These are phyloP conservation scores for Drosophila sp. DNA, from an alignment of 1,140 invertebrate genomes.

Conservation along the genomic window DNA sequence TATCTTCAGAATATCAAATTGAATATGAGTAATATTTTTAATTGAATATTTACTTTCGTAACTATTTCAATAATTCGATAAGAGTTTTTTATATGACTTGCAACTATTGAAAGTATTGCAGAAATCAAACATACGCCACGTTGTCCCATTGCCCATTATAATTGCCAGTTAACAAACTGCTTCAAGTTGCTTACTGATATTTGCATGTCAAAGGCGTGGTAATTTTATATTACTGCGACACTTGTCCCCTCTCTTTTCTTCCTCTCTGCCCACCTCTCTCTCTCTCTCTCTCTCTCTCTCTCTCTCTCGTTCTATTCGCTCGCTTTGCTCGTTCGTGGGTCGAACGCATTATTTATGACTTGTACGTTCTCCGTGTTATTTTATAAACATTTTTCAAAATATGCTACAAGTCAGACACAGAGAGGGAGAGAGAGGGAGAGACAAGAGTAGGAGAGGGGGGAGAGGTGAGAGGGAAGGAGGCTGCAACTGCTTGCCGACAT, in stretches of 20 bases:
- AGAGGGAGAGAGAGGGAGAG: not conserved
- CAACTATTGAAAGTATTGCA: not conserved
- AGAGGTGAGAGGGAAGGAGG: slow-evolving; percentile 17
- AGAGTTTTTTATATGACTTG: no score
- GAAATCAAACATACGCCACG: slow-evolving; percentile 46
- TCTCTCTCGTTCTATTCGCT: slow-evolving; percentile 7
- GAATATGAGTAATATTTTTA: no score
- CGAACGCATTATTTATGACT: slow-evolving; percentile 80
- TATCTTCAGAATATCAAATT: no score
- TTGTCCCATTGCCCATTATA: slow-evolving; percentile 20
- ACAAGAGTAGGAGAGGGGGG: not conserved
- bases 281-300: not conserved
- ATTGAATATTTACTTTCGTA: no score
- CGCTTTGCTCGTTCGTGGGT: not conserved
- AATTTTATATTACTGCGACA: slow-evolving; percentile 80
- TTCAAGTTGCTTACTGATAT: slow-evolving; percentile 58
- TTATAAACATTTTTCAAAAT: slow-evolving; percentile 82
- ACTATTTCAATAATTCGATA: no score
- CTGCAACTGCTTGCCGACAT: slow-evolving; percentile 62
- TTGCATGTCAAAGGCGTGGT: slow-evolving; percentile 79
- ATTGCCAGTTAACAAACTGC: slow-evolving; percentile 43
- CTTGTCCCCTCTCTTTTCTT: slow-evolving; percentile 20
- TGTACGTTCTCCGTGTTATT: slow-evolving; percentile 79
- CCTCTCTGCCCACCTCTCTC: not conserved
- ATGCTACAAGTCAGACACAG: slow-evolving; percentile 50